These are phyloP conservation scores for Tetragonula carbonaria DNA, from an alignment of 2,888 invertebrate genomes.

Conservation along the genomic window DNA sequence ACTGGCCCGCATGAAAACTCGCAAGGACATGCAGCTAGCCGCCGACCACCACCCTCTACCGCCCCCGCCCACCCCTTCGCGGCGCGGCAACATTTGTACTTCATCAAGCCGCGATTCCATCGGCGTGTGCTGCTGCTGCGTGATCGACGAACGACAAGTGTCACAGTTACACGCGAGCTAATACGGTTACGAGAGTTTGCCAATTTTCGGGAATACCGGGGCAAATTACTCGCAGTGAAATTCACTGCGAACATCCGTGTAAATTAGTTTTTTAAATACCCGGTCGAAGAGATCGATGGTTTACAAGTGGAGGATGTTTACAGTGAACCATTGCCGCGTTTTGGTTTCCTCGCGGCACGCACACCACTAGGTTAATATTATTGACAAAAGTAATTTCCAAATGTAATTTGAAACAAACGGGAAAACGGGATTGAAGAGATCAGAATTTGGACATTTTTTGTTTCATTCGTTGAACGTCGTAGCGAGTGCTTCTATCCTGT, in stretches of 20 bases:
- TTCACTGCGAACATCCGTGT: neutral
- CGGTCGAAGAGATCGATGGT: neutral
- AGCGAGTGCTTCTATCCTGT: too few relatives aligned
- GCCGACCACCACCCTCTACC: too few relatives aligned
- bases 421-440: too few relatives aligned
- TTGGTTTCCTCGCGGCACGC: neutral
- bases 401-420: too few relatives aligned
- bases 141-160: conserved; percentile 23
- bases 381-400: too few relatives aligned
- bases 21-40: neutral
- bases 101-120: conserved; percentile 31
- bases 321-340: neutral
- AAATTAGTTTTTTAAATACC: conserved; percentile 1
- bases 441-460: too few relatives aligned
- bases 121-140: neutral
- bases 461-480: too few relatives aligned
- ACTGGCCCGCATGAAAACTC: conserved; percentile 34
- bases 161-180: neutral
- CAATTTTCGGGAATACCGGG: conserved; percentile 24
- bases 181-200: conserved; percentile 4
- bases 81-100: conserved; percentile 20
- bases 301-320: neutral
- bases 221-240: neutral
- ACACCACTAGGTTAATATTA: neutral
- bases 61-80: neutral